Base-by-base conservation (phyloP, 2,888 invertebrate genomes). In the Nebria brevicollis region DNA sequence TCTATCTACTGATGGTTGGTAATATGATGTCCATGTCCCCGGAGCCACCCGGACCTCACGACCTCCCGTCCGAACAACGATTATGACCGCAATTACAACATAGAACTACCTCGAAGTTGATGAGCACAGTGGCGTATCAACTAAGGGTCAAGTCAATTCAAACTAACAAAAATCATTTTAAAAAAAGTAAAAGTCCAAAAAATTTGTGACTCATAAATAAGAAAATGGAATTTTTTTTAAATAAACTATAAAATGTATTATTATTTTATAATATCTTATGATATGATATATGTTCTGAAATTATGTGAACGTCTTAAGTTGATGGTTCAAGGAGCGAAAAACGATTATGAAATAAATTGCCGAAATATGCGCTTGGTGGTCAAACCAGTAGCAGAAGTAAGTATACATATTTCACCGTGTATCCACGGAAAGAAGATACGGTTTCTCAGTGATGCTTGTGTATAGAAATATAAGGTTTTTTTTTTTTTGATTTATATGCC, bases 61-160 rank as follows among this genome's bases (percentile, higher is more conserved):
- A 25, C 20, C 70, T 70, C 70, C 11, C 70, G 26, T 25, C 25
- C 4, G 20, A 34, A 70, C 26, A 20, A n/a, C 70, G 70, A 70
- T 70, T 70, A 70, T 20, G 70, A 20, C 26, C 70, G 70, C 25
- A 70, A 70, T 70, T 70, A 70, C 70, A 70, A 70, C 25, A 54
- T 54, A 54, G n/a, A 15, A 68, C 68, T 68, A 68, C 70, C 70
- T 70, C n/a, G 25, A 13, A 54, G 70, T 15, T 70, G 70, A 70
- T 70, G 70, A 70, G n/a, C 25, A 13, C 70, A 70, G 70, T 70
- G 34, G 70, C 70, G 70, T 6, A 5, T 11, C 70, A 68, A 68
- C 20, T 20, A 20, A 20, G 20, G 20, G 20, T 20, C 20, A 15
- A 66, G 4, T 34, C 1, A n/a, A 2, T 66, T 11, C 10, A 66